Conservation (phyloP, 2,888 invertebrate species). For the Ophion ventricosus region DNA sequence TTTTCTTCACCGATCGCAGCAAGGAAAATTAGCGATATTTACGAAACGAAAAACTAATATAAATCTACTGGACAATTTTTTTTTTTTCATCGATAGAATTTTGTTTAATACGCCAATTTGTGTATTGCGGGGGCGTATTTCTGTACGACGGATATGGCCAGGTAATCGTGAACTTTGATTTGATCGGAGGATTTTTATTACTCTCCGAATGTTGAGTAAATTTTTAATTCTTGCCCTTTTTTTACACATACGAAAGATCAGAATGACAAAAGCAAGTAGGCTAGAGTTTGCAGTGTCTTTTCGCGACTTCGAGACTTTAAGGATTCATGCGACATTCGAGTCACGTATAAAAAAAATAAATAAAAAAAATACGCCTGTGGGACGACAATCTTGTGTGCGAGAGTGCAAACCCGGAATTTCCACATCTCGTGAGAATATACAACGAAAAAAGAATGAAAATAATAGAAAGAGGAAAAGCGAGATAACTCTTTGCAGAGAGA, state of each 20-base stretch:
- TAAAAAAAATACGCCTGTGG: conserved; percentile 44
- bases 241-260: not conserved
- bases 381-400: conserved; percentile 45
- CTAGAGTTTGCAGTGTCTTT: conserved; percentile 7
- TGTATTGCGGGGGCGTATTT: too few species aligned
- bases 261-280: not conserved
- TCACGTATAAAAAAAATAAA: conserved; percentile 56
- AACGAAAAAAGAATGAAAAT: conserved; percentile 35
- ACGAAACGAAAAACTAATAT: too few species aligned
- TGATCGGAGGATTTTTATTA: too few species aligned
- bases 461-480: conserved; percentile 14
- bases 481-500: conserved; percentile 51
- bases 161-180: too few species aligned
- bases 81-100: not conserved
- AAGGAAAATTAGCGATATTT: not conserved
- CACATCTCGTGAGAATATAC: conserved; percentile 29
- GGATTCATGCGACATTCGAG: conserved; percentile 40
- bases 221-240: not conserved
- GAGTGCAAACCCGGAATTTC: conserved; percentile 47
- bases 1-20: not conserved
- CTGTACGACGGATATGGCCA: too few species aligned
- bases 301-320: not conserved
- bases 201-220: too few species aligned
- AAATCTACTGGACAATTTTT: not conserved
- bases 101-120: not conserved